Base-by-base conservation (phyloP, 53 echinoderm and acorn worm genomes). In the Zoroaster sp. region DNA sequence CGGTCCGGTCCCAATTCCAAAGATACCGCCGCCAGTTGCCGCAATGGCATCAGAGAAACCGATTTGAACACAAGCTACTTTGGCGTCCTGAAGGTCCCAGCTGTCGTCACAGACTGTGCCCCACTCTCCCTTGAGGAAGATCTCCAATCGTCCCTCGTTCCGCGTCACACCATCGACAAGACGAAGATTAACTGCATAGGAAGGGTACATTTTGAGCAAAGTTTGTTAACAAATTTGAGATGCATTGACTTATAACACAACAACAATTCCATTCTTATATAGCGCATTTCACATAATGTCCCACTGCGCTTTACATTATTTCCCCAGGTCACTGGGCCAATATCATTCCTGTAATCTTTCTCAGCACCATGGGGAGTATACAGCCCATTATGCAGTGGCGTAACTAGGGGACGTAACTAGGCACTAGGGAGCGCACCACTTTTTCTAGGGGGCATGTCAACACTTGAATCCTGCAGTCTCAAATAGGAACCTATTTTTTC, bases 151-250 rank as follows among this genome's bases (percentile, higher is more conserved):
- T 31, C 76, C 76, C 15, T 32, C 76, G 34, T 76, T 79, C 1
- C 70, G 69, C 18, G 78, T 35, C 30, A 15, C 33, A 3, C 89
- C 89, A 15, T 66, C 72, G 34, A 79, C 78, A 0, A 89, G 80
- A 31, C 89, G 79, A 25, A 89, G 33, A 13, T 34, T 52, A 46
- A 80, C 80, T 72, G 65, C n/a, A n/a, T n/a, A n/a, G n/a, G n/a
- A n/a, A n/a, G n/a, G n/a, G n/a, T n/a, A n/a, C n/a, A n/a, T n/a
- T 1, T 2, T 0, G 23, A 5, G 40, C 15, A 35, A 66, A 65
- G 53, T 28, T 23, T 13, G n/a, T n/a, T n/a, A 47, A 51, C 7
- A 73, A 69, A 11, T 8, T n/a, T 25, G 9, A 10, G 8, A 8
- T 8, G 14, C 49, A 47, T 47, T 14, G 49, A 47, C 8, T 8